Base-by-base conservation (phyloP, 2,888 invertebrate species). In the Choristoneura rosaceana region DNA sequence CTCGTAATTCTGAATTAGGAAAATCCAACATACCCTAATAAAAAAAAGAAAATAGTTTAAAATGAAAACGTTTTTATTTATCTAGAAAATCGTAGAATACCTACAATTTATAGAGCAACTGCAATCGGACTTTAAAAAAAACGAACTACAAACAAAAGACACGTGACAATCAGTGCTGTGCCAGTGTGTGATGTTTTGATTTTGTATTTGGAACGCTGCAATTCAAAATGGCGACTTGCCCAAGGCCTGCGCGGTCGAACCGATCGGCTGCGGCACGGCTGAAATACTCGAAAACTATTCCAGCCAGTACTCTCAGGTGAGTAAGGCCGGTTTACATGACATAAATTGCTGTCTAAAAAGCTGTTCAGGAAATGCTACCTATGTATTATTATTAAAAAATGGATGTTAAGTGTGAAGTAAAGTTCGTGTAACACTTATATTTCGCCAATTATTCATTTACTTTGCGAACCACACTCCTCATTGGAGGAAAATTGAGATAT, bases 231-330 rank as follows among this genome's bases (percentile, higher is more conserved):
- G 83, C 93, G 78, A 93, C 93, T 38, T 93, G 93, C 79, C 93
- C 93, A 4, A 84, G 93, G 75, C 83, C 89, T 70, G 87, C 87
- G 74, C 84, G 92, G 60, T 88, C 93, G 4, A 79, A 86, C 17
- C 84, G 92, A 71, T 90, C 92, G 1, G 84, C 89, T 45, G 90
- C 91, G 0, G 81, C 90, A 43, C 87, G 92, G 74, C 79, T 93
- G 78, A 93, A 92, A 74, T 93, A 93, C 77, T 93, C 93, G 33
- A 93, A 93, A 78, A 93, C 93, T 0, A 88, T 90, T 69, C 92
- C 93, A 9, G 90, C 91, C 5, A 90, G 90, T 80, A 85, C 88
- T 41, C 87, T 93, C 78, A 93, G 93, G 93, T 93, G 34, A 14
- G 58, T 59, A 55, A 55, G 25, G 4, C 7, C 25, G 25, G 5